A percentile compares a stretch with the other conserved stretches of the same genome.
These are phyloP conservation scores for Maccullochella peelii DNA, from an alignment of 2,113 vertebrate species.

Conservation along the genomic window DNA sequence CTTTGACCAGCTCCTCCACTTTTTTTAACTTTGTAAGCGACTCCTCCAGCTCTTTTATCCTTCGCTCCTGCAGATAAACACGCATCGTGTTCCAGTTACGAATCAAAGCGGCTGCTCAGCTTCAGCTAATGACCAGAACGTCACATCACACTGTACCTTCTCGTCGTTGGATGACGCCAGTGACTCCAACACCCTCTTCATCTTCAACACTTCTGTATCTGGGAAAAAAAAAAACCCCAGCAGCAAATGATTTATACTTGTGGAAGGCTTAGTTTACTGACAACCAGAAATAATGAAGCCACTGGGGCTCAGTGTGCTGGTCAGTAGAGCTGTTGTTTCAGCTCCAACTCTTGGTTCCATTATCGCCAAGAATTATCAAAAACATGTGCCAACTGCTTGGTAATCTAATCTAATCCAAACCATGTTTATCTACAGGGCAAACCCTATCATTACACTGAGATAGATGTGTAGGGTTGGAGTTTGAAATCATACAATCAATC, in stretches of 20 bases:
- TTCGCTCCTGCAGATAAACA: slow-evolving; percentile 85
- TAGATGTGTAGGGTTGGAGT: neutral
- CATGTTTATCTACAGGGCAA: neutral
- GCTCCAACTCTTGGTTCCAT: slow-evolving; percentile 17
- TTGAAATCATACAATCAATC: neutral
- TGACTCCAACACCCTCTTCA: slow-evolving; percentile 77
- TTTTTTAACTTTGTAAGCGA: slow-evolving; percentile 89
- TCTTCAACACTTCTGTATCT: slow-evolving; percentile 88
- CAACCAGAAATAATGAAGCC: slow-evolving; percentile 27
- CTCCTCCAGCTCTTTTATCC: slow-evolving; percentile 94
- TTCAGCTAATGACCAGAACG: accelerated
- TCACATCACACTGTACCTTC: slow-evolving; percentile 73
- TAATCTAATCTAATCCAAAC: slow-evolving; percentile 23
- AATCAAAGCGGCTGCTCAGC: slow-evolving; percentile 16
- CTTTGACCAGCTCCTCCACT: slow-evolving; percentile 87
- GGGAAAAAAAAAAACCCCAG: slow-evolving; percentile 11
- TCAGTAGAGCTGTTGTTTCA: slow-evolving; percentile 11
- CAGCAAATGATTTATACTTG: neutral
- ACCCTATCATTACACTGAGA: neutral
- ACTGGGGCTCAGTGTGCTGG: neutral
- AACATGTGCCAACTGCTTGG: neutral
- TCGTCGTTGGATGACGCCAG: slow-evolving; percentile 76
- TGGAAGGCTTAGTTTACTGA: slow-evolving; percentile 4
- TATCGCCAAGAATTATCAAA: neutral
- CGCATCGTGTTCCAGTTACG: neutral